Base-by-base conservation (phyloP, 2,888 invertebrate genomes). In the Caenorhabditis japonica region DNA sequence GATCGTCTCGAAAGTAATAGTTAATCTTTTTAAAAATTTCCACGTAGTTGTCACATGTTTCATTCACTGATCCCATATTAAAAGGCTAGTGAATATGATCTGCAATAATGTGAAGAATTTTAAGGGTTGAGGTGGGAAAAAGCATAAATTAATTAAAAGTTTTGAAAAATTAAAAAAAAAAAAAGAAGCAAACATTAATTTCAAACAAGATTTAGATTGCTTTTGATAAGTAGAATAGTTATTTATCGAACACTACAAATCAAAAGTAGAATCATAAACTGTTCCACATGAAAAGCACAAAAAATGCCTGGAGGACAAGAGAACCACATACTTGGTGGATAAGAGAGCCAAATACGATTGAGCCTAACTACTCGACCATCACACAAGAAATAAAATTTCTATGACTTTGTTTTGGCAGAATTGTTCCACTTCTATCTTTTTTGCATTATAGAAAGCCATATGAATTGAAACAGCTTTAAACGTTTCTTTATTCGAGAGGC, bases 1-100 rank as follows among this genome's bases (percentile, higher is more conserved):
- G 79, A 13, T 85, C 85, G 55, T 84, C 80, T 4, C 86, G 80
- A 49, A 86, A 86, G 69, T 80, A 86, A 33, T 81, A 69, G 66
- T 86, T 86, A 56, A 86, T 72, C 36, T 77, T 71, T 0, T 62
- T 55, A 59, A 86, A 85, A 30, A 84, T 68, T 17, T 59, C 43
- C 8, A 39, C 34, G 8, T 58, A 74, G 12, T 39, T 46, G 19
- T 77, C 77, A 61, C 79, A 80, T 36, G 74, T 68, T 44, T 75
- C 76, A 52, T 79, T 79, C 1, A 38, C 44, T 3, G 59, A 51
- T 47, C 56, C 53, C 66, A 71, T 71, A n/a, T n/a, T n/a, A n/a
- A n/a, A n/a, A n/a, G n/a, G n/a, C n/a, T n/a, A n/a, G n/a, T n/a
- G n/a, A n/a, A n/a, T n/a, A n/a, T n/a, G n/a, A n/a, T n/a, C n/a